Conservation (phyloP, 2,888 invertebrate species). For the Eugnorisma glareosa region DNA sequence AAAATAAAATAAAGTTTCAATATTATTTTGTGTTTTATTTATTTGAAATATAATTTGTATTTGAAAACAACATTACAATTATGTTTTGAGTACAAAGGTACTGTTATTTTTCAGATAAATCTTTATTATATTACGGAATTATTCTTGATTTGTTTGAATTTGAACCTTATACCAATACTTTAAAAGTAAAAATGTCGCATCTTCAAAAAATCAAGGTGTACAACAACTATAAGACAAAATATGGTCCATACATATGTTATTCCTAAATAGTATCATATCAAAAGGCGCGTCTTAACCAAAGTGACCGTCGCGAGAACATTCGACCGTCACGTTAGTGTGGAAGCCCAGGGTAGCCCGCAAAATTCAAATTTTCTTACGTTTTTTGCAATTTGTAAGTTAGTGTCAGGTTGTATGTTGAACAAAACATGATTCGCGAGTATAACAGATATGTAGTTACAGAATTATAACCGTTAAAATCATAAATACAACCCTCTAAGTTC, state of each 20-base stretch:
- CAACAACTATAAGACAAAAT: neutral
- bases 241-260: neutral
- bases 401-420: too few species aligned
- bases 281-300: neutral
- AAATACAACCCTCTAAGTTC: too few species aligned
- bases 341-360: too few species aligned
- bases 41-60: neutral
- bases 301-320: neutral
- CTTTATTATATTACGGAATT: neutral
- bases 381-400: too few species aligned
- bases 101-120: neutral
- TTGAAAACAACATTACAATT: neutral
- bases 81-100: neutral
- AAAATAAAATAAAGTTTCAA: slow-evolving; percentile 68
- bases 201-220: neutral
- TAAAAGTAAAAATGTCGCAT: neutral
- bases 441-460: too few species aligned
- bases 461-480: too few species aligned
- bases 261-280: neutral
- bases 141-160: neutral
- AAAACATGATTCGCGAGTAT: too few species aligned
- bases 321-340: neutral
- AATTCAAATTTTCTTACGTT: too few species aligned
- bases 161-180: neutral
- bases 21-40: slow-evolving; percentile 54